phyloP scores from a whole-genome alignment of 2,113 vertebrate genomes.

The Pitta sordida region DNA sequence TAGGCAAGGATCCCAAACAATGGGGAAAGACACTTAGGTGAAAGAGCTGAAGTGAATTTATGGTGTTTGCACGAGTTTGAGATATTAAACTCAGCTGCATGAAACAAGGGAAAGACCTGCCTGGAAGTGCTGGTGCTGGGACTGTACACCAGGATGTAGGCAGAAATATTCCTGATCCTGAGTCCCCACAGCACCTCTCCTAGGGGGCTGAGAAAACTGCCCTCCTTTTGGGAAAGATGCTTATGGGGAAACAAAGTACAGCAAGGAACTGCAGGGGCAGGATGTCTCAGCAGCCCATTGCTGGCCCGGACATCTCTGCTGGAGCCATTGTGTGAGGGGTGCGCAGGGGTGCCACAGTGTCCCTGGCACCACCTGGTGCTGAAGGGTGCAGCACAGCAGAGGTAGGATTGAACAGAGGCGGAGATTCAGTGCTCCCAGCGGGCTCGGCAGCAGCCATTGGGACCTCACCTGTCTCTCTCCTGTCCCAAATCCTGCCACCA shows the following conservation, averaged over 20 bases:
- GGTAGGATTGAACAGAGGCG: background rate
- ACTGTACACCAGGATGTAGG: background rate
- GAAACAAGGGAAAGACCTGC: background rate
- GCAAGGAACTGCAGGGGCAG: background rate
- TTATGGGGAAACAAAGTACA: background rate
- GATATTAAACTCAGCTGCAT: background rate
- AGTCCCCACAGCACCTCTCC: background rate
- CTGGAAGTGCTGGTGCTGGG: background rate
- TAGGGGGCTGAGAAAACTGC: background rate
- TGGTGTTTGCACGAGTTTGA: background rate
- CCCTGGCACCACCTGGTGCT: fast-evolving
- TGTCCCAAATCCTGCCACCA: background rate
- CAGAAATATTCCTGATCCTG: background rate
- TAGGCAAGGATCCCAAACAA: background rate
- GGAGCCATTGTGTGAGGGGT: fast-evolving
- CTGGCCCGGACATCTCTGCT: background rate
- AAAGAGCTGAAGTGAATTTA: background rate
- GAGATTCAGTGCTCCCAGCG: background rate
- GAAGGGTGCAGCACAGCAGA: background rate
- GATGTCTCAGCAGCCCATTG: fast-evolving
- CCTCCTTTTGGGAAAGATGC: fast-evolving
- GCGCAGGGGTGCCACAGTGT: fast-evolving
- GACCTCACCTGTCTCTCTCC: background rate
- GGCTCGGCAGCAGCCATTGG: background rate
- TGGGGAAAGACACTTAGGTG: background rate